Conservation (phyloP, 1,140 invertebrate genomes). For the Heliconius nattereri region DNA sequence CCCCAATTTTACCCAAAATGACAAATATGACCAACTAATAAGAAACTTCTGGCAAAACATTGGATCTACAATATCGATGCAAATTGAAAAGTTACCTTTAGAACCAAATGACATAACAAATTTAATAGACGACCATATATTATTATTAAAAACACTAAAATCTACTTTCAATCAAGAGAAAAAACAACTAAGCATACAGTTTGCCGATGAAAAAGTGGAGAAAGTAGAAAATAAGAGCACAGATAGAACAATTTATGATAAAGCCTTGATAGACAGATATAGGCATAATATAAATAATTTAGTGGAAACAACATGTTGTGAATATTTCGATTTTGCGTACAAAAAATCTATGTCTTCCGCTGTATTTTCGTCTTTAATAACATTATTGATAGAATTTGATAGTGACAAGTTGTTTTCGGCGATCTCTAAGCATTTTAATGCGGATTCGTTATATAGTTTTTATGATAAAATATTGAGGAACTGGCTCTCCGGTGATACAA, state of each 20-base stretch:
- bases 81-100: constrained; percentile 47
- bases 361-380: constrained; percentile 43
- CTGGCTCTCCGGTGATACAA: constrained; percentile 50
- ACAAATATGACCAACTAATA: constrained; percentile 56
- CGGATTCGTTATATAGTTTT: constrained; percentile 36
- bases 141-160: constrained; percentile 53
- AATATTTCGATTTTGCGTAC: constrained; percentile 50
- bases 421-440: constrained; percentile 43
- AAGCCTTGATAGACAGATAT: constrained; percentile 30
- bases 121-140: constrained; percentile 49
- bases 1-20: constrained; percentile 19
- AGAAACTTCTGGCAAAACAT: constrained; percentile 66
- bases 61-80: constrained; percentile 44
- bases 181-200: constrained; percentile 51
- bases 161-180: constrained; percentile 44
- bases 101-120: constrained; percentile 37
- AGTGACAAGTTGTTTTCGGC: constrained; percentile 39
- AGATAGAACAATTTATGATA: constrained; percentile 24
- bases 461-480: constrained; percentile 50
- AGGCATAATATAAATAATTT: constrained; percentile 47
- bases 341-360: constrained; percentile 36
- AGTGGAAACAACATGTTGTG: constrained; percentile 40
- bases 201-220: constrained; percentile 40
- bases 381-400: constrained; percentile 51
- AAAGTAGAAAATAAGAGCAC: background rate